phyloP scores from a whole-genome alignment of 2,113 vertebrate species.

The Microcebus lehilahytsara region DNA sequence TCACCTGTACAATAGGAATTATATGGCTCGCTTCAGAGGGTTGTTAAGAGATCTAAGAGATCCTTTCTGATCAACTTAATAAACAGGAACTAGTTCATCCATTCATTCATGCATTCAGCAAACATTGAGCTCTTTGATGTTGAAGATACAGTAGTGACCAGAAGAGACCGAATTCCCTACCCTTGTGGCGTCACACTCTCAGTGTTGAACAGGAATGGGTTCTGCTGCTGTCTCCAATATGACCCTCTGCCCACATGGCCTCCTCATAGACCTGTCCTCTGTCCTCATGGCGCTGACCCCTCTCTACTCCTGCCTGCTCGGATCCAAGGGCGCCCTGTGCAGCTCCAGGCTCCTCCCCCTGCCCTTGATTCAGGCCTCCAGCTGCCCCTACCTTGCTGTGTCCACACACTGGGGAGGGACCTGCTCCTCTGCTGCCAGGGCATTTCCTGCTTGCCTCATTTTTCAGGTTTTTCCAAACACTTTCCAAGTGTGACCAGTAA shows the following conservation, averaged over 20 bases:
- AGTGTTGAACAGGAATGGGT: neutral
- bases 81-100: neutral
- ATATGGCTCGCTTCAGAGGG: neutral
- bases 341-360: neutral
- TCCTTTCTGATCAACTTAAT: neutral
- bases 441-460: neutral
- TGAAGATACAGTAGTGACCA: neutral
- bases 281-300: neutral
- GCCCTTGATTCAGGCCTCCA: neutral
- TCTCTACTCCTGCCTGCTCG: neutral
- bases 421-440: neutral
- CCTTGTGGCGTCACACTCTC: neutral
- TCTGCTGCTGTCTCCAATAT: neutral
- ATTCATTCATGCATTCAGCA: neutral
- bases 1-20: neutral
- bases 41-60: neutral
- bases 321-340: neutral
- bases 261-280: neutral
- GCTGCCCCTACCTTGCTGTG: fast-evolving
- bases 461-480: neutral
- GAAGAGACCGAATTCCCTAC: neutral
- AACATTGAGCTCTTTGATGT: neutral
- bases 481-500: neutral
- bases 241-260: neutral
- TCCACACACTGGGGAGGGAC: neutral